Evolutionary conservation across 2,888 invertebrate species (phyloP).

Genomic region (Lasioglossum vierecki): DNA sequence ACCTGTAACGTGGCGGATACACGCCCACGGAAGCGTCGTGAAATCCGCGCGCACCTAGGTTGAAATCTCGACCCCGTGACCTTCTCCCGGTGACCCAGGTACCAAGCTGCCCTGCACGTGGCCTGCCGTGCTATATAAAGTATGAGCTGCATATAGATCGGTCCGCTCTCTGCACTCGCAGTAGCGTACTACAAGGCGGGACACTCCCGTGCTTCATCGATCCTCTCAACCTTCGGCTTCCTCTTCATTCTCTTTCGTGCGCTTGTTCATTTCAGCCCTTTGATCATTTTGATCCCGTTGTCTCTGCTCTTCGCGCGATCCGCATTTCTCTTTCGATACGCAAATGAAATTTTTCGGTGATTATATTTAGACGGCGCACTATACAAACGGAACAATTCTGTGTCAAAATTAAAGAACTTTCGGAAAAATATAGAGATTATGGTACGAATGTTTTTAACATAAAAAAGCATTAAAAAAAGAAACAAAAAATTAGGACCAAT

Average conservation of each 20-base stretch:
- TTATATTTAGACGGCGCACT: too few species aligned
- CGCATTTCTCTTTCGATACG: neutral
- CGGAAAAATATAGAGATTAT: too few species aligned
- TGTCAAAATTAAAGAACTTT: too few species aligned
- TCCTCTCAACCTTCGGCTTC: slow-evolving; percentile 34
- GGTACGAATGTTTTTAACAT: too few species aligned
- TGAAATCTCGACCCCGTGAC: slow-evolving; percentile 72
- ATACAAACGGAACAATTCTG: too few species aligned
- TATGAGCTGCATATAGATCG: slow-evolving; percentile 76
- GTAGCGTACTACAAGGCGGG: slow-evolving; percentile 54
- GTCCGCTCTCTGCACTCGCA: slow-evolving; percentile 59
- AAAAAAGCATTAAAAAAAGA: too few species aligned
- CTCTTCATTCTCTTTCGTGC: neutral
- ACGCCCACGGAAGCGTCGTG: slow-evolving; percentile 56
- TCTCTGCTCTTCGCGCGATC: neutral
- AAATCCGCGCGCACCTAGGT: slow-evolving; percentile 59
- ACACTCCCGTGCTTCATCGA: slow-evolving; percentile 56
- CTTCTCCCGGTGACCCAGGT: slow-evolving; percentile 76
- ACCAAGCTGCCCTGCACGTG: slow-evolving; percentile 72
- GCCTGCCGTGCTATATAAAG: slow-evolving; percentile 72
- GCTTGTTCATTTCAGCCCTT: neutral
- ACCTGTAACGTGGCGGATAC: slow-evolving; percentile 24
- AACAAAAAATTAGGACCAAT: too few species aligned
- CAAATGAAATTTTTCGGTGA: neutral
- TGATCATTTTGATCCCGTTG: neutral